These are phyloP conservation scores for Mystacides longicornis DNA, from an alignment of 2,888 invertebrate genomes.

Conservation along the genomic window DNA sequence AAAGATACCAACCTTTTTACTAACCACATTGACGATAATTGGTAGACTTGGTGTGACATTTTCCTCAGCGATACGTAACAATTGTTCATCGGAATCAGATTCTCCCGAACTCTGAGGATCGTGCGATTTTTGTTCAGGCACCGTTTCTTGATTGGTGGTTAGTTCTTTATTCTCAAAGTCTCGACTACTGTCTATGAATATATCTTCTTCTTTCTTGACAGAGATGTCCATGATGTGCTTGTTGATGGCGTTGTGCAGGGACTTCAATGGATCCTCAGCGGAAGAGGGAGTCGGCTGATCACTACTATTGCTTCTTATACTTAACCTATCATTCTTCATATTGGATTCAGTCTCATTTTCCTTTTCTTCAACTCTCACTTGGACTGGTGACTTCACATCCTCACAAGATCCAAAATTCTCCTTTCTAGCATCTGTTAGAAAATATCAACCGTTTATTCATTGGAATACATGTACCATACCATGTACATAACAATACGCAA, in stretches of 20 bases:
- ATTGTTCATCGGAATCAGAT: conserved; percentile 14
- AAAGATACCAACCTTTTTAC: conserved; percentile 8
- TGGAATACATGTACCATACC: too few relatives aligned
- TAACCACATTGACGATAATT: not conserved
- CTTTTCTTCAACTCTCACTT: too few relatives aligned
- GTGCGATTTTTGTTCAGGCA: not conserved
- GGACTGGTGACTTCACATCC: too few relatives aligned
- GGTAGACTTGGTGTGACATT: not conserved
- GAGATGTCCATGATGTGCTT: not conserved
- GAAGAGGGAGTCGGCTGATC: too few relatives aligned
- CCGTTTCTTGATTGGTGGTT: not conserved
- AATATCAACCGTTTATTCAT: too few relatives aligned
- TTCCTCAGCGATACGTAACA: conserved; percentile 10
- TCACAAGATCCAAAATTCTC: too few relatives aligned
- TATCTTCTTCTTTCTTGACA: not conserved
- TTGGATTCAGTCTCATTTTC: too few relatives aligned
- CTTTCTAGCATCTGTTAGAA: too few relatives aligned
- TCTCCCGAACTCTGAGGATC: conserved; percentile 10
- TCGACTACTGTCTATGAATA: not conserved
- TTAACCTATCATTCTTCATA: too few relatives aligned
- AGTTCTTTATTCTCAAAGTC: not conserved
- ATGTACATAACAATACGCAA: too few relatives aligned
- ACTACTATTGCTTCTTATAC: too few relatives aligned
- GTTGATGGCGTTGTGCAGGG: not conserved
- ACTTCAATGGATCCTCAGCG: not conserved